These are phyloP conservation scores for Drosophila tripunctata DNA, from an alignment of 2,888 invertebrate genomes.

Conservation along the genomic window DNA sequence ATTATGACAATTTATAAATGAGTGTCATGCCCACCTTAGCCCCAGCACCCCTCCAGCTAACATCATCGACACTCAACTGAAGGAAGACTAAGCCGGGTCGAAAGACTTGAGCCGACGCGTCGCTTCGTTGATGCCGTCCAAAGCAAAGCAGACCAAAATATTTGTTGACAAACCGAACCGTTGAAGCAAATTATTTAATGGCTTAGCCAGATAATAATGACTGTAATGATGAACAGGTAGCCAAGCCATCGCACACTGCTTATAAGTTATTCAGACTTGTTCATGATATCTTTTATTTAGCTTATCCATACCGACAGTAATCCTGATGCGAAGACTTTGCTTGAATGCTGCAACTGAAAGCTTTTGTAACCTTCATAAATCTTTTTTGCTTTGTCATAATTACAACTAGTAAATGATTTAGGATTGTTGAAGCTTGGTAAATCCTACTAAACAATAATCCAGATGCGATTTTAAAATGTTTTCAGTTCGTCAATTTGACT, in stretches of 20 bases:
- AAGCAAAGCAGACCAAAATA: constrained; percentile 29
- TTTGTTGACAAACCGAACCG: constrained; percentile 70
- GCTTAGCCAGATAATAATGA: constrained; percentile 64
- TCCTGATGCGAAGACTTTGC: neutral
- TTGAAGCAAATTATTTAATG: constrained; percentile 67
- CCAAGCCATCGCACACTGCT: constrained; percentile 20
- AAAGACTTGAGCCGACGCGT: constrained; percentile 38
- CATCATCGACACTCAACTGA: constrained; percentile 21
- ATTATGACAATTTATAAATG: constrained; percentile 69
- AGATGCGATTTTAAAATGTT: too few species aligned
- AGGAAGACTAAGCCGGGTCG: constrained; percentile 33
- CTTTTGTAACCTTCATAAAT: too few species aligned
- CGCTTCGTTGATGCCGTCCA: constrained; percentile 25
- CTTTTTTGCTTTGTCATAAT: too few species aligned
- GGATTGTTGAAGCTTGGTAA: too few species aligned
- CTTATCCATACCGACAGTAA: neutral
- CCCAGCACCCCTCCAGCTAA: neutral
- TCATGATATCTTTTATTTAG: neutral
- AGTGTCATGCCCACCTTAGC: constrained; percentile 33
- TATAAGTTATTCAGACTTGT: neutral
- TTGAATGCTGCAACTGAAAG: too few species aligned
- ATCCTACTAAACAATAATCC: too few species aligned
- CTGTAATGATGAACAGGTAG: constrained; percentile 43
- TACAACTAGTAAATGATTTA: too few species aligned
- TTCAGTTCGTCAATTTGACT: too few species aligned